phyloP scores from a whole-genome alignment of 2,113 vertebrate genomes.

The Hemiscyllium ocellatum region DNA sequence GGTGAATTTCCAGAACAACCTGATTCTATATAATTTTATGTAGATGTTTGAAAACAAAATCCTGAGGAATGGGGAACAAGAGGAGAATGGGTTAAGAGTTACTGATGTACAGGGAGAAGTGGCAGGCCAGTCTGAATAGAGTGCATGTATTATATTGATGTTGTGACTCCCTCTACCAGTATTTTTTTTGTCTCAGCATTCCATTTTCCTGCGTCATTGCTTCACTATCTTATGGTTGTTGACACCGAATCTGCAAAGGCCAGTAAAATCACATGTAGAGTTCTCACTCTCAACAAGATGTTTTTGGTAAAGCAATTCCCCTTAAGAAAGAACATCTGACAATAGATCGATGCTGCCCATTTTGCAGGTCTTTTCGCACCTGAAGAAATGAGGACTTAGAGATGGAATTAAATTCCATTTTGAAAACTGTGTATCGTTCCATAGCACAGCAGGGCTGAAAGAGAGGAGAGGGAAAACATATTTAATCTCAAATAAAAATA shows the following conservation, averaged over 20 bases:
- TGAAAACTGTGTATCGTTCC: neutral
- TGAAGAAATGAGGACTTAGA: neutral
- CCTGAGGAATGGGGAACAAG: neutral
- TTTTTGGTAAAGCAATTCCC: neutral
- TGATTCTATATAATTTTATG: neutral
- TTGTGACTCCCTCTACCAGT: no score
- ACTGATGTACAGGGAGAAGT: neutral
- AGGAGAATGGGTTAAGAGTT: neutral
- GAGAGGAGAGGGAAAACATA: neutral
- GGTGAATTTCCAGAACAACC: neutral
- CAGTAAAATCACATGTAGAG: neutral
- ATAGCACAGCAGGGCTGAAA: neutral
- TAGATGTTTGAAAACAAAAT: neutral
- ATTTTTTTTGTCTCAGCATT: neutral
- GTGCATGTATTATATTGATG: neutral
- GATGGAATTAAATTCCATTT: neutral
- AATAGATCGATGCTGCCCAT: neutral
- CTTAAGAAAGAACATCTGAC: neutral
- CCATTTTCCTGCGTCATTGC: neutral
- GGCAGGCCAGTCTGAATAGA: no score
- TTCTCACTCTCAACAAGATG: neutral
- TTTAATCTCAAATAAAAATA: constrained; percentile 4
- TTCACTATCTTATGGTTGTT: neutral
- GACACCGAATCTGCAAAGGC: neutral
- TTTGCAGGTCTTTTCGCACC: neutral